Conservation (phyloP, 2,113 vertebrate genomes). For the Tupaia chinensis region DNA sequence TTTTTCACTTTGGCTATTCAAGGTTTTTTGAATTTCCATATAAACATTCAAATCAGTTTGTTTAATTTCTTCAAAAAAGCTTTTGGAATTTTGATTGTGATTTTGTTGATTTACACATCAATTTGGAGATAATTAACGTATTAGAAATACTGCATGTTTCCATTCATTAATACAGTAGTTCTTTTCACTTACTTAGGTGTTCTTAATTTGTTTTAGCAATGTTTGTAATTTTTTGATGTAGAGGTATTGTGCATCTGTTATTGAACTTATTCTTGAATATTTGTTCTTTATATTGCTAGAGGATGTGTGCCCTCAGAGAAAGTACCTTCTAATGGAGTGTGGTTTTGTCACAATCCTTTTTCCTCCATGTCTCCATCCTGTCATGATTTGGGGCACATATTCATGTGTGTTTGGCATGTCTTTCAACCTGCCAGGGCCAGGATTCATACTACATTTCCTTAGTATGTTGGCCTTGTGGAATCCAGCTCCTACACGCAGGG, state of each 20-base stretch:
- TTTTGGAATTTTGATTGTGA: background rate
- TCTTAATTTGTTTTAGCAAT: background rate
- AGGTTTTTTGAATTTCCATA: background rate
- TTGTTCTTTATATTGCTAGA: background rate
- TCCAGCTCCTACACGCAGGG: too few species aligned
- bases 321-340: too few species aligned
- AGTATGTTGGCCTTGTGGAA: too few species aligned
- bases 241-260: background rate
- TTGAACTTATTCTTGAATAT: background rate
- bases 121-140: background rate
- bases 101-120: background rate
- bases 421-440: too few species aligned
- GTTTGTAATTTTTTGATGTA: background rate
- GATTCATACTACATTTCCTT: too few species aligned
- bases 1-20: background rate
- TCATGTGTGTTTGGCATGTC: too few species aligned
- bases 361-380: too few species aligned
- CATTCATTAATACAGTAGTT: background rate
- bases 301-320: too few species aligned
- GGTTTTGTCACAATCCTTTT: too few species aligned
- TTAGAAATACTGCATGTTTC: background rate
- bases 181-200: background rate
- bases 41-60: background rate
- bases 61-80: background rate
- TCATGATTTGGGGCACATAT: too few species aligned